Evolutionary conservation across 2,797 vertebrate genomes (phyloP), one percentile per base, ranked within the genome.

Genomic region (Enoplosus armatus): DNA sequence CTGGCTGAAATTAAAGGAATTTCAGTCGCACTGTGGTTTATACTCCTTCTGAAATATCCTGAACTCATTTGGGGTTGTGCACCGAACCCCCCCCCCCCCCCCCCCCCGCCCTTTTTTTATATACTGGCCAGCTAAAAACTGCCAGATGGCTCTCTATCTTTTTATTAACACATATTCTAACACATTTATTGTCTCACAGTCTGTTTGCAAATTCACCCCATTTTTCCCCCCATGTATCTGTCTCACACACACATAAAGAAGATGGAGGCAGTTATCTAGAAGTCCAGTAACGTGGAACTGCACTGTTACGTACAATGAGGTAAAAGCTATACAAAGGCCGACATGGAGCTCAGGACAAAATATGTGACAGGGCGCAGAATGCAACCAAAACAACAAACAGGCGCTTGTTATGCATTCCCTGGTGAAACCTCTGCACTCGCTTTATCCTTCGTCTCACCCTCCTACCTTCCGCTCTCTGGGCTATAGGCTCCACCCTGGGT

Each of bases 61-160:
- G 75, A 31, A 18, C 77, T 77, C 58, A 79, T 85, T 82, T 74
- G 35, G 59, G 58, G 76, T 71, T 72, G 45, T 77, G 72, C 20
- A 74, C 59, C 6, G 20, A 72, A 64, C 77, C 61, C 35, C 47
- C 67, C 39, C 61, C 59, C 77, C 27, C 50, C 71, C 43, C 41
- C 47, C 35, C 61, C 59, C 41, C 41, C 14, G 6, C 6, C 4
- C 62, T 80, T 79, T 53, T 72, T 50, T 77, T 51, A 70, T 70
- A 62, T 54, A 78, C 48, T 47, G 20, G 73, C 70, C 77, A 60
- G 61, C 56, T 68, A 77, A 80, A 85, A 79, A 75, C 85, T 90
- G 82, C 87, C 89, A 91, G 85, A 90, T 89, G 86, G 86, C 68
- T 82, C 66, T 80, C 71, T 72, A 77, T 80, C 68, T 66, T 71